These are phyloP conservation scores for Pogonus chalceus DNA, from an alignment of 1,140 invertebrate species.

Conservation along the genomic window DNA sequence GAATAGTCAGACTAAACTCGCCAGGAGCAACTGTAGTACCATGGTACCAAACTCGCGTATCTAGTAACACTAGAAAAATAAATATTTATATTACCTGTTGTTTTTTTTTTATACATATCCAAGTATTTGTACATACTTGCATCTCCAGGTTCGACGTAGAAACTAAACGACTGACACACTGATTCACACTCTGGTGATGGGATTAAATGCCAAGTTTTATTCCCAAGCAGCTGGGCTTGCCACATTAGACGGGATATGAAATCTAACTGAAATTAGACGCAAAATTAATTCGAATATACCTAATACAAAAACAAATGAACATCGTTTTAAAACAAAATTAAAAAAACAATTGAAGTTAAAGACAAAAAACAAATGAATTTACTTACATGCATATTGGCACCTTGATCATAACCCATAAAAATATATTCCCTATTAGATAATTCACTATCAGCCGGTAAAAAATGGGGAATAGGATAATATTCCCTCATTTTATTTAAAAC, in stretches of 20 bases:
- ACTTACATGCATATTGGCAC: conserved; percentile 86
- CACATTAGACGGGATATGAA: conserved; percentile 85
- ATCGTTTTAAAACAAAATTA: no score
- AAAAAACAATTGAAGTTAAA: conserved; percentile 8
- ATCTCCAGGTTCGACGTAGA: conserved; percentile 76
- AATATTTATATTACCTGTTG: conserved; percentile 14
- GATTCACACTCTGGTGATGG: conserved; percentile 83
- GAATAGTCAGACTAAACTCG: conserved; percentile 81
- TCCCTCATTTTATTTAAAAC: conserved; percentile 63
- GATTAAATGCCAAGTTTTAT: conserved; percentile 75
- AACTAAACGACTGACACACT: conserved; percentile 60
- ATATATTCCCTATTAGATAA: conserved; percentile 84
- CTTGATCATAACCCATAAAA: conserved; percentile 86
- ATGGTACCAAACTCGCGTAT: conserved; percentile 91
- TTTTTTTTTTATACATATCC: conserved; percentile 10
- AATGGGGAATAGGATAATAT: conserved; percentile 75
- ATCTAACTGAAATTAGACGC: conserved; percentile 72
- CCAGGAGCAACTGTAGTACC: conserved; percentile 70
- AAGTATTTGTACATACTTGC: conserved; percentile 49
- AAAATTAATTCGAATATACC: conserved; percentile 26
- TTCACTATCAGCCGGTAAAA: conserved; percentile 81
- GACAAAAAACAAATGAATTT: conserved; percentile 33
- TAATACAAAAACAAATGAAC: conserved; percentile 5
- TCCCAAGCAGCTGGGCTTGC: conserved; percentile 84
- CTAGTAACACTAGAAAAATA: conserved; percentile 60